Percentiles rank a stretch among this genome's conserved stretches.
phyloP scores from a whole-genome alignment of 2,113 vertebrate genomes.

The Fregetta grallaria region DNA sequence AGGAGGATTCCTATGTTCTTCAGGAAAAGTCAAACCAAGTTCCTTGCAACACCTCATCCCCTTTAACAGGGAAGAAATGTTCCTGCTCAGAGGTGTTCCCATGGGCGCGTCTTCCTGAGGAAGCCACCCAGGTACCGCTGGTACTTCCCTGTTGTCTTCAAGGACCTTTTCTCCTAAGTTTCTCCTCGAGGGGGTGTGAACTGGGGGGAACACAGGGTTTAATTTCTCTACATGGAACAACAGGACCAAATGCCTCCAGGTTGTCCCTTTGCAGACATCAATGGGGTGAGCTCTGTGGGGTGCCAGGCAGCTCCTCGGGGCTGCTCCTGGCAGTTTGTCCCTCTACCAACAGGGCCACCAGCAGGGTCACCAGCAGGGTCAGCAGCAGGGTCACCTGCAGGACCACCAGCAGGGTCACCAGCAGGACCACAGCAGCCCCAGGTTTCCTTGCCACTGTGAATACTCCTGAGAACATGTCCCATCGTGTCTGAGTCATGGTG shows the following conservation, averaged over 20 bases:
- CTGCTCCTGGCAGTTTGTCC: not conserved
- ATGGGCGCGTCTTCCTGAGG: not conserved
- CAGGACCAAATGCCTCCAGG: not conserved
- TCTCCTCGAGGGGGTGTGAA: not conserved
- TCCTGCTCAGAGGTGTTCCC: not conserved
- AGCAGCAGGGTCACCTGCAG: not conserved
- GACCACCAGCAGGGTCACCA: not conserved
- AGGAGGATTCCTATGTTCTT: slow-evolving; percentile 43
- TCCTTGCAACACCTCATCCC: not conserved
- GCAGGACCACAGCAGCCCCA: not conserved
- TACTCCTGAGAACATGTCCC: not conserved
- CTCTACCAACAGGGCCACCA: not conserved
- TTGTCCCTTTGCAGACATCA: not conserved
- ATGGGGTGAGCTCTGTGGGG: not conserved
- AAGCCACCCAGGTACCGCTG: not conserved
- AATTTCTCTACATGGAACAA: not conserved
- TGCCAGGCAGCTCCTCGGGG: not conserved
- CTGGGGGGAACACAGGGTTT: not conserved
- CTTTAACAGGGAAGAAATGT: not conserved
- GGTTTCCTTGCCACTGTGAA: not conserved
- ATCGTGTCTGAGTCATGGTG: fast-evolving
- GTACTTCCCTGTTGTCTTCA: not conserved
- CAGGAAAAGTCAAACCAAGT: not conserved
- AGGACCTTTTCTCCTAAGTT: not conserved
- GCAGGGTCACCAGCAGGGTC: not conserved